A percentile compares a stretch with the other conserved stretches of the same genome.
Conservation (phyloP, 2,888 invertebrate species). For the Pterostichus niger region DNA sequence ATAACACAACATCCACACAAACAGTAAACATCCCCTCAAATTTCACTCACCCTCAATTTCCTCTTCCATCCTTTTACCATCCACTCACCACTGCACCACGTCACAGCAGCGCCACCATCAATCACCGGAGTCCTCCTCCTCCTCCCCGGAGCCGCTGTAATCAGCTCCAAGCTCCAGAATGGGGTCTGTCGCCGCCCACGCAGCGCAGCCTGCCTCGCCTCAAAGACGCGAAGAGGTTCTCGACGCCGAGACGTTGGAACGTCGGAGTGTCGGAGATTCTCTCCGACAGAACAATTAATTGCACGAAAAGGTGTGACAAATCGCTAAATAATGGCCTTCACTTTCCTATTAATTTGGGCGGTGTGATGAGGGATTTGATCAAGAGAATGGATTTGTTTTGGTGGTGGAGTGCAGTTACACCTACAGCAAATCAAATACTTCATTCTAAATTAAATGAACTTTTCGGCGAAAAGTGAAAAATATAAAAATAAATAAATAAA, state of each 20-base stretch:
- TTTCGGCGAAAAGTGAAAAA: too few species aligned
- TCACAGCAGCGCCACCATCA: conserved; percentile 45
- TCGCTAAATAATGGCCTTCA: conserved; percentile 59
- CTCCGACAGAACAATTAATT: conserved; percentile 64
- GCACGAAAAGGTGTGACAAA: conserved; percentile 61
- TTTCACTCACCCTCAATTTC: neutral
- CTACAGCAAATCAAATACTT: too few species aligned
- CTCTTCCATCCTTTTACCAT: neutral
- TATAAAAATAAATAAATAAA: too few species aligned
- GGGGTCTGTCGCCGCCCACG: neutral
- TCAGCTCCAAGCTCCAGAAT: neutral
- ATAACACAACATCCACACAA: too few species aligned
- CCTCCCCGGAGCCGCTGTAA: conserved; percentile 18
- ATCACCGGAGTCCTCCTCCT: conserved; percentile 44
- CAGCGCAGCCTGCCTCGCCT: neutral
- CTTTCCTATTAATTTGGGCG: conserved; percentile 38
- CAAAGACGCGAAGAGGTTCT: neutral
- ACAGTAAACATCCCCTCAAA: neutral
- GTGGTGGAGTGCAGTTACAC: too few species aligned
- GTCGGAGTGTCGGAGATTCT: neutral
- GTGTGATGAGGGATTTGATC: conserved; percentile 2
- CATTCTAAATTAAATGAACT: too few species aligned
- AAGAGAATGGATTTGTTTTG: neutral
- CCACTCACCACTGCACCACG: conserved; percentile 13
- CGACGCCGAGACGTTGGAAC: conserved; percentile 3